Base-by-base conservation (phyloP, 2,113 vertebrate species). In the Chrysochloris asiatica region DNA sequence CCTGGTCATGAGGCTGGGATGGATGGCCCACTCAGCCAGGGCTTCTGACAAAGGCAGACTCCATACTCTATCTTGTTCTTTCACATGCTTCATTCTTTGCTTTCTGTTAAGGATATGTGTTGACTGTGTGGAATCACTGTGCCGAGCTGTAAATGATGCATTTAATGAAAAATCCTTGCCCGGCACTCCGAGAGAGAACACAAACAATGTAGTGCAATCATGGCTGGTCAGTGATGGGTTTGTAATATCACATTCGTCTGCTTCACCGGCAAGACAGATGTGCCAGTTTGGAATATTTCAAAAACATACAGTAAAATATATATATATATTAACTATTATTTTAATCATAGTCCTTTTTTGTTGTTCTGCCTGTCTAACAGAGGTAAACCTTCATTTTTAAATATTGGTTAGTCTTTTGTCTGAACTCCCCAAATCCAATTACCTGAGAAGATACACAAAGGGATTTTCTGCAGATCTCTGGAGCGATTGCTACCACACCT, bases 141-240 rank as follows among this genome's bases (percentile, higher is more conserved):
- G 86, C 88, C 16, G 79, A 96, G 90, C 93, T 90, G 86, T 92
- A 93, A 95, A 95, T 95, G 96, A 95, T 72, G 86, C 92, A 92
- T 93, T 95, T 93, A 94, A 96, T 95, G 94, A 96, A 93, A 95
- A 95, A 54, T 56, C 89, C 91, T 93, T 77, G 93, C 75, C 89
- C 61, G 6, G 71, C 2, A 1, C 86, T 91, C 52, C 36, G 71
- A 88, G 79, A 86, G 41, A 30, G 90, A 93, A 80, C 73, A 86
- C 88, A 80, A 84, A 86, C 91, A 72, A 72, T 14, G 63, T 3
- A 52, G 63, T 41, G 38, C 43, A 19, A 48, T 86, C 48, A 11
- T 0, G 5, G 86, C 59, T n/a, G 80, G 80, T 85, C 86, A 65
- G 61, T 73, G 65, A 45, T 21, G 67, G 69, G 85, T 47, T 17